phyloP scores from a whole-genome alignment of 2,888 invertebrate species.

The Lacanobia wlatinum region DNA sequence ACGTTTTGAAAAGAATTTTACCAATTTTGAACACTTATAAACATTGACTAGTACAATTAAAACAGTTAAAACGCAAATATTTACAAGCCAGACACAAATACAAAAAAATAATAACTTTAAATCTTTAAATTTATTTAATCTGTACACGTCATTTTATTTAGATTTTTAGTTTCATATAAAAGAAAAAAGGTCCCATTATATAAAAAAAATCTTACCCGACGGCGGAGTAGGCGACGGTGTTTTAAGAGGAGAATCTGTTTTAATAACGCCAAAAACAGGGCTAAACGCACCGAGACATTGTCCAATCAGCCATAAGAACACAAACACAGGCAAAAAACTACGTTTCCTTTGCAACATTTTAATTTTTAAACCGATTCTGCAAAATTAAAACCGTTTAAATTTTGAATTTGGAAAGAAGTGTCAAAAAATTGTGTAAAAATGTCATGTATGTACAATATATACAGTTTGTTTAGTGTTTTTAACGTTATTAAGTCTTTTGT shows the following conservation, averaged over 20 bases:
- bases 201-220: slow-evolving; percentile 75
- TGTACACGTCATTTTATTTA: slow-evolving; percentile 31
- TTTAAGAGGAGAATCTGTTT: slow-evolving; percentile 70
- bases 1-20: slow-evolving; percentile 11
- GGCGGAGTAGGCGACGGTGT: slow-evolving; percentile 70
- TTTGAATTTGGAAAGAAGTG: slow-evolving; percentile 46
- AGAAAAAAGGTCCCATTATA: slow-evolving; percentile 65
- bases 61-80: slow-evolving; percentile 53
- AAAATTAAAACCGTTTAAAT: slow-evolving; percentile 29
- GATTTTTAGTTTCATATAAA: slow-evolving; percentile 3
- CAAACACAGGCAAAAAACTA: slow-evolving; percentile 50
- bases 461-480: slow-evolving; percentile 57
- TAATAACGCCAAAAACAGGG: slow-evolving; percentile 74
- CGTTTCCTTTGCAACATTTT: slow-evolving; percentile 49
- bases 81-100: slow-evolving; percentile 65
- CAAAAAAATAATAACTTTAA: slow-evolving; percentile 34
- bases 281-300: slow-evolving; percentile 72
- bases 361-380: slow-evolving; percentile 37
- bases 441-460: slow-evolving; percentile 56
- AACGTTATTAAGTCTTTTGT: slow-evolving; percentile 55
- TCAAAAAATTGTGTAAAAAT: slow-evolving; percentile 26
- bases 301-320: slow-evolving; percentile 61
- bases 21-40: slow-evolving; percentile 21
- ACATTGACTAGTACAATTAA: background rate
- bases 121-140: slow-evolving; percentile 22